phyloP scores from a whole-genome alignment of 2,888 invertebrate species.

The Dioctria linearis region DNA sequence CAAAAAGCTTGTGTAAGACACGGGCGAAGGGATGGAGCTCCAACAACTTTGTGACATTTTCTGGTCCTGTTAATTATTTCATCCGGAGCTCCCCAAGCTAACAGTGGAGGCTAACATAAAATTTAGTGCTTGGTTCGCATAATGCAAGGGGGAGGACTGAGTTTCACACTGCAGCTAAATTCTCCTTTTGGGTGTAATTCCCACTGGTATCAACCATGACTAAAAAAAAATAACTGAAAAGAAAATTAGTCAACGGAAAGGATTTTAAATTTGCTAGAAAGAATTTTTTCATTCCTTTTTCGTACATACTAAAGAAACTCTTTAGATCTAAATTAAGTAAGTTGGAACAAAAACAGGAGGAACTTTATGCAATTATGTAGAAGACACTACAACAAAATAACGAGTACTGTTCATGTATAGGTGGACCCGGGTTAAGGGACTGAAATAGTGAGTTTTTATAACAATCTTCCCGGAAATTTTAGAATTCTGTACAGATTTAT shows the following conservation, averaged over 20 bases:
- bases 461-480: too few species aligned
- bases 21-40: conserved; percentile 10
- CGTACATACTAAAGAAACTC: conserved; percentile 11
- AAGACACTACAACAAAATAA: background rate
- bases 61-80: conserved; percentile 49
- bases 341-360: background rate
- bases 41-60: conserved; percentile 50
- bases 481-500: too few species aligned
- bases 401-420: background rate
- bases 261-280: conserved; percentile 41
- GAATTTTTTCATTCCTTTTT: conserved; percentile 34
- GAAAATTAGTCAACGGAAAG: conserved; percentile 48
- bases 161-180: conserved; percentile 66
- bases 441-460: background rate
- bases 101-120: conserved; percentile 46
- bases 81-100: conserved; percentile 40
- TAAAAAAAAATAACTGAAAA: conserved; percentile 16
- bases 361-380: conserved; percentile 5
- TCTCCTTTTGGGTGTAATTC: conserved; percentile 69
- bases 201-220: conserved; percentile 61
- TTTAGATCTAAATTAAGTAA: conserved; percentile 18
- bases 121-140: conserved; percentile 49
- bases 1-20: conserved; percentile 41
- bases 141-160: conserved; percentile 35
- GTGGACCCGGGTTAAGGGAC: background rate